Evolutionary conservation across 2,888 invertebrate genomes (phyloP), one percentile per base, ranked within the genome.

Genomic region (Himalopsyche anomala): DNA sequence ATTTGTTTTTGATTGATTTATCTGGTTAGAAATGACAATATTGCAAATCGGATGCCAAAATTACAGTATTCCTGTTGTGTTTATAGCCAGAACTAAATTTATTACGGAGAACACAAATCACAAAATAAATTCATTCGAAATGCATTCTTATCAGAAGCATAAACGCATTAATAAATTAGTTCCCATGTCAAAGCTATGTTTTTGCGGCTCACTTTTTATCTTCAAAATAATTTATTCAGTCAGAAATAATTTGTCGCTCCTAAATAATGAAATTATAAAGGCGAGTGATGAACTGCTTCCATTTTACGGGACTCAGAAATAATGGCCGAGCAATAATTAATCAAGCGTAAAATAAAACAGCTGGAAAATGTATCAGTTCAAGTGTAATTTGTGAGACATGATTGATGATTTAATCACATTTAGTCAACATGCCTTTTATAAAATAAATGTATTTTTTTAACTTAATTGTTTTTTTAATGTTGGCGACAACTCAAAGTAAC

Each of bases 281-380:
- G 62, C 62, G 28, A 62, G 19, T 62, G 62, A 62, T 62, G 62
- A 62, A 62, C 62, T 62, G 62, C 28, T 19, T 28, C 62, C 28
- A 62, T 62, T 62, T 62, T 62, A 62, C 62, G 62, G 11, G 62
- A 62, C 62, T 62, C 62, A 62, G 19, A 62, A 62, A 19, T 62
- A 62, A 62, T 62, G 62, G 62, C 62, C 62, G n/a, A 19, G 62
- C 62, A 62, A 62, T 62, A 62, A 62, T 62, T 62, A 62, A 62
- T 62, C 62, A 62, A 62, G 62, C 62, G 62, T 19, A 62, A 62
- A 19, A 62, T 62, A 62, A 62, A 62, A 62, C 62, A 62, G 62
- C 62, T 62, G 62, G 62, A 62, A 62, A 62, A 62, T 62, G 28
- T 62, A 62, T 62, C 62, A 62, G 62, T 62, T 62, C 8, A 19